Evolutionary conservation across 2,113 vertebrate genomes (phyloP), one percentile per base, ranked within the genome.

Genomic region (Cryptotis parvus): DNA sequence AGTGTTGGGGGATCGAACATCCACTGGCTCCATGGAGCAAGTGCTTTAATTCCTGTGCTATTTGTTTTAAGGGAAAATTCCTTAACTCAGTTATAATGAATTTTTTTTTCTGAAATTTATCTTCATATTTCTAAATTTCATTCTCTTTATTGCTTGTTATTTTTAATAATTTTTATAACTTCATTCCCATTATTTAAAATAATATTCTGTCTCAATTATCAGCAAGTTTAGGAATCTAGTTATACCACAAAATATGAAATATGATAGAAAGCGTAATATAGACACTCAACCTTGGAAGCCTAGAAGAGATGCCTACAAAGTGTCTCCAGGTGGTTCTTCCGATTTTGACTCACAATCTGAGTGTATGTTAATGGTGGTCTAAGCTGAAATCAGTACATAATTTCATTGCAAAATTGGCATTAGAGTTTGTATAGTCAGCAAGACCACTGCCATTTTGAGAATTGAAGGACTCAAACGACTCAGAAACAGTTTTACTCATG

Each of bases 321-420:
- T 26, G 6, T 1, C 52, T 39, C n/a, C n/a, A n/a, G 68, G 16
- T 27, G 33, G 22, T 10, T 7, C 31, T 8, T 86, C 43, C 0
- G n/a, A 33, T 27, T 92, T 85, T 33, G 39, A 10, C 3, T 77
- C 84, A 22, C 18, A 72, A 87, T 41, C 37, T 55, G 31, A 58
- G 11, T 31, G 22, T 24, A 95, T 84, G 79, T 41, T 43, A 76
- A 43, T 29, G 33, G 39, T 63, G 22, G 91, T 4, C 10, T 85
- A 16, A 4, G 24, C 1, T 63, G 26, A 92, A 77, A 39, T 45
- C 76, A 74, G 0, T 37, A 74, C 55, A 55, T 52, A 55, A 80
- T 22, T 85, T 95, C 24, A 92, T 43, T 92, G 37, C 33, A 33
- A 83, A 94, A 73, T 65, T 33, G 70, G 72, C 84, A 75, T 55